phyloP scores from a whole-genome alignment of 2,113 vertebrate genomes.

The Aix galericulata region DNA sequence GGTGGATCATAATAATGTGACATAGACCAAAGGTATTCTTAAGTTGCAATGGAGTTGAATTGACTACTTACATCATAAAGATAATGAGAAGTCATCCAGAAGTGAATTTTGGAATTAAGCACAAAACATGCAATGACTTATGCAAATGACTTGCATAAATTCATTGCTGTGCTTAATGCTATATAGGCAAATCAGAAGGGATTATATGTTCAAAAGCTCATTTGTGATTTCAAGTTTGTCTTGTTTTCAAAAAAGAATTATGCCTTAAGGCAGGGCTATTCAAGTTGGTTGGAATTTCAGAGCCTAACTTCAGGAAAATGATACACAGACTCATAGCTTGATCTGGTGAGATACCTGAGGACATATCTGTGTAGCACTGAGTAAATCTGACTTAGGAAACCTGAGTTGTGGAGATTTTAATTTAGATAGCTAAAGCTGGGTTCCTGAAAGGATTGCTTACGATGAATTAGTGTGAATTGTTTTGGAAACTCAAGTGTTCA shows the following conservation, averaged over 20 bases:
- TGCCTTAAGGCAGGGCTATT: neutral
- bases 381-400: neutral
- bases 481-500: constrained; percentile 35
- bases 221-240: neutral
- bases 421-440: constrained; percentile 11
- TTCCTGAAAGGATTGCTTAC: neutral
- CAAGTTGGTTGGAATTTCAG: neutral
- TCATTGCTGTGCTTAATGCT: neutral
- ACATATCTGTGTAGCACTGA: neutral
- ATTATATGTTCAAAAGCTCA: neutral
- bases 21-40: neutral
- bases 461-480: neutral
- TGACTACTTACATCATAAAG: neutral
- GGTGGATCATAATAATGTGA: neutral
- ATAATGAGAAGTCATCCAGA: neutral
- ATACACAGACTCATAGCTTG: neutral
- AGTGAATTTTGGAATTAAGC: neutral
- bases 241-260: neutral
- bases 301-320: neutral
- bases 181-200: neutral
- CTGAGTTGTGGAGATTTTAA: constrained; percentile 39
- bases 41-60: neutral
- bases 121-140: no score
- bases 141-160: neutral
- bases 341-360: neutral